phyloP scores from a whole-genome alignment of 64 coral and sea anemone species.

The Porites australiensis region DNA sequence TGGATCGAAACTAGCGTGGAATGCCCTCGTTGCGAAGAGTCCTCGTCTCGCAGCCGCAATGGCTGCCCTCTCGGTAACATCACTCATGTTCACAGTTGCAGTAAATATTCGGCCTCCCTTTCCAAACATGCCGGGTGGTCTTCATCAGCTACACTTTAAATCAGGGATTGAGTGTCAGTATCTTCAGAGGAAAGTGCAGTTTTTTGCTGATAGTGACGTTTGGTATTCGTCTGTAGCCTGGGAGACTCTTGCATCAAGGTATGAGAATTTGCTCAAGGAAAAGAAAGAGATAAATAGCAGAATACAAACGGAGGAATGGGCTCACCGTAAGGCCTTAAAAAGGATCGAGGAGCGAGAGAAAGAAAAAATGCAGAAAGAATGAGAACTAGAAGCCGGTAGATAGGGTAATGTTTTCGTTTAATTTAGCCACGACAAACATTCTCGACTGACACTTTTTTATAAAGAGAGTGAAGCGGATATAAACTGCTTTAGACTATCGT shows the following conservation, averaged over 20 bases:
- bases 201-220: slow-evolving; percentile 10
- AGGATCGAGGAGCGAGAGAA: background rate
- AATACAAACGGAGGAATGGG: slow-evolving; percentile 5
- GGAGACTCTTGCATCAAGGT: slow-evolving; percentile 20
- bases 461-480: too few species aligned
- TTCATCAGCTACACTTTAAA: slow-evolving; percentile 2
- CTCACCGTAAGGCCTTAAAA: slow-evolving; percentile 19
- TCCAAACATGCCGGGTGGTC: background rate
- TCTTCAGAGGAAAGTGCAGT: slow-evolving; percentile 1
- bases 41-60: slow-evolving; percentile 24
- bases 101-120: slow-evolving; percentile 12
- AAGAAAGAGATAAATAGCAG: slow-evolving; percentile 29
- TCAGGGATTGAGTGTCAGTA: slow-evolving; percentile 42
- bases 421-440: background rate
- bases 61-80: slow-evolving; percentile 1
- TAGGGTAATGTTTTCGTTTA: too few species aligned
- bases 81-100: slow-evolving; percentile 15
- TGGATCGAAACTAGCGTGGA: slow-evolving; percentile 13
- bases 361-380: background rate
- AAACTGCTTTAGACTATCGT: too few species aligned
- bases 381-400: background rate
- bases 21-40: background rate
- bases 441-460: too few species aligned
- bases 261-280: background rate
- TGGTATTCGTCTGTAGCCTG: slow-evolving; percentile 14